Conservation (phyloP, 2,797 vertebrate species). For the Channallabes apus region DNA sequence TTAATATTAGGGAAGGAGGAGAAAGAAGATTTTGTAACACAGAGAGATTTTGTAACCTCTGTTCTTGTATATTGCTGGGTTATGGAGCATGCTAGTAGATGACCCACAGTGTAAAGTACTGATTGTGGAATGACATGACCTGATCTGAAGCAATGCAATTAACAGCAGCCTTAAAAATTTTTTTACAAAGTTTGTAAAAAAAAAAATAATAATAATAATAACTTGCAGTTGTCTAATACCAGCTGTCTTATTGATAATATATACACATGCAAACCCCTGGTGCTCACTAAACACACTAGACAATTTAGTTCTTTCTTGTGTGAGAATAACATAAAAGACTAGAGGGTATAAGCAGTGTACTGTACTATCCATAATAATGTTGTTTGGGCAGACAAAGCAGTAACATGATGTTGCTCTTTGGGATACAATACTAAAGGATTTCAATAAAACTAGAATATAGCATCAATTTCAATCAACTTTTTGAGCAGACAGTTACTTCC, state of each 20-base stretch:
- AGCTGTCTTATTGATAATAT: neutral
- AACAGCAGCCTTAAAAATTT: neutral
- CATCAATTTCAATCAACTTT: neutral
- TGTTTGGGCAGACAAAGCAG: neutral
- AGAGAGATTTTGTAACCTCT: neutral
- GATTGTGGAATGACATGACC: neutral
- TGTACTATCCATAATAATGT: neutral
- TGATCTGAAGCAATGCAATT: neutral
- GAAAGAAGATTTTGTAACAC: neutral
- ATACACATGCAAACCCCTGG: neutral
- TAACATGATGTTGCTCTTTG: neutral
- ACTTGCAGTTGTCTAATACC: neutral
- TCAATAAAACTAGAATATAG: neutral
- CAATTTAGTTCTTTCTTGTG: neutral
- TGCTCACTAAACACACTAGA: neutral
- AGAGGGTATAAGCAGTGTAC: neutral
- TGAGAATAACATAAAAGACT: neutral
- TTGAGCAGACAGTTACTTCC: neutral
- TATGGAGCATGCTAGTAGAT: neutral
- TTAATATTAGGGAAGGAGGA: slow-evolving; percentile 27
- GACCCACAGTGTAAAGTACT: neutral
- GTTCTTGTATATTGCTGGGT: neutral
- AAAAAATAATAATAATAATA: neutral
- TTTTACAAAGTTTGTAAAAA: neutral
- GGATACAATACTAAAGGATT: neutral